These are phyloP conservation scores for Hemicrepidius hirtus DNA, from an alignment of 2,888 invertebrate species.

Conservation along the genomic window DNA sequence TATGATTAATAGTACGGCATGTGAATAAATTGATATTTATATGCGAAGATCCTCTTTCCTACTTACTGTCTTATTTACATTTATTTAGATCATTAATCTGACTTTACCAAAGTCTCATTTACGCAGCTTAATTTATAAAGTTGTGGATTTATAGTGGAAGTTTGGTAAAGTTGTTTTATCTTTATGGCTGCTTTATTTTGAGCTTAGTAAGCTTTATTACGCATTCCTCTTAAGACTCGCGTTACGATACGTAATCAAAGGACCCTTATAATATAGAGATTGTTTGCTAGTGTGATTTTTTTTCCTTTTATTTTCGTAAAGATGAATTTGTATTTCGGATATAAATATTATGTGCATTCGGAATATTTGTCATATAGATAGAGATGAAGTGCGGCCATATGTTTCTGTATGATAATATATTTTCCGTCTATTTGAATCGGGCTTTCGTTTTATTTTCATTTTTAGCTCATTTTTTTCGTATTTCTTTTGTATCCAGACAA, in stretches of 20 bases:
- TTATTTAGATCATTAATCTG: slow-evolving; percentile 72
- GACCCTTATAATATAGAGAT: slow-evolving; percentile 28
- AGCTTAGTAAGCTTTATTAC: slow-evolving; percentile 70
- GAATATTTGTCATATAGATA: slow-evolving; percentile 46
- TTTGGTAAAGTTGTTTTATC: slow-evolving; percentile 70
- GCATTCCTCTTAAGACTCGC: slow-evolving; percentile 64
- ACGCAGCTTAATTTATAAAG: slow-evolving; percentile 72
- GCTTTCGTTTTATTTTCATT: slow-evolving; percentile 71
- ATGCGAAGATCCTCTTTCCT: slow-evolving; percentile 54
- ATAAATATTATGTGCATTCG: slow-evolving; percentile 35
- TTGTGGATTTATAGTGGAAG: slow-evolving; percentile 72
- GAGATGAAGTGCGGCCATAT: slow-evolving; percentile 58
- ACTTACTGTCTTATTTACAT: slow-evolving; percentile 69
- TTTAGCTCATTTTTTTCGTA: slow-evolving; percentile 71
- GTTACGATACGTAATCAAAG: slow-evolving; percentile 43
- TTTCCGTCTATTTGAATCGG: slow-evolving; percentile 70
- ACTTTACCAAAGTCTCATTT: slow-evolving; percentile 72
- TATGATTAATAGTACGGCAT: slow-evolving; percentile 46
- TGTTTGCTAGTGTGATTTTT: slow-evolving; percentile 13
- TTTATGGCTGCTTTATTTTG: slow-evolving; percentile 66
- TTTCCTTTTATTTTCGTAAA: not conserved
- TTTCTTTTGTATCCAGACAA: slow-evolving; percentile 71
- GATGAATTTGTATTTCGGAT: slow-evolving; percentile 25
- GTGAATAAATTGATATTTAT: slow-evolving; percentile 53
- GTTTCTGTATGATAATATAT: slow-evolving; percentile 69